A percentile compares a stretch with the other conserved stretches of the same genome.
Evolutionary conservation across 2,888 invertebrate genomes (phyloP).

Genomic region (Bhutanitis thaidina): DNA sequence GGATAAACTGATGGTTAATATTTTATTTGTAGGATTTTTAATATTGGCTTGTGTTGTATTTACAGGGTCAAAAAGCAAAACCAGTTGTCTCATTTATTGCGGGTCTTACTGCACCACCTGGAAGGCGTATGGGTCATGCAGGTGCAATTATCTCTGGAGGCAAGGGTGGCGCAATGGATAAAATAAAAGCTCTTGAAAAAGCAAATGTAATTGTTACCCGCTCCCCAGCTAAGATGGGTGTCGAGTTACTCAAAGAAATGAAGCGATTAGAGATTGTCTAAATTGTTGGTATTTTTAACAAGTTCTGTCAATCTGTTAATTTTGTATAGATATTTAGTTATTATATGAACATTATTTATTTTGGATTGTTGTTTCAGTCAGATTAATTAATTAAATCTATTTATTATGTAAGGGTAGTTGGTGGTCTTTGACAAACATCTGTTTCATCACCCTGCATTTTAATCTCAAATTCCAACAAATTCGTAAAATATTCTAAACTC

Average conservation of each 20-base stretch:
- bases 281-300: conserved; percentile 31
- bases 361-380: conserved; percentile 40
- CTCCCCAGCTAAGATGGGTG: conserved; percentile 98
- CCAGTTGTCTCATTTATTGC: conserved; percentile 99
- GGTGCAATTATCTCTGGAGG: conserved; percentile 99
- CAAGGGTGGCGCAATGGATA: conserved; percentile 98
- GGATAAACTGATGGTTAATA: too few species aligned
- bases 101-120: conserved; percentile 98
- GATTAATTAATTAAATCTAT: conserved; percentile 3
- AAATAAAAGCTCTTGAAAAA: conserved; percentile 95
- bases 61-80: conserved; percentile 91
- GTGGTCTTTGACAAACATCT: too few species aligned
- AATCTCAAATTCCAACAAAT: too few species aligned
- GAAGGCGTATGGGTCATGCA: conserved; percentile 99
- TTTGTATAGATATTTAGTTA: conserved; percentile 61
- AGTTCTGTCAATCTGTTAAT: conserved; percentile 38
- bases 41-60: conserved; percentile 15
- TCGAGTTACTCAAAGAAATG: conserved; percentile 93
- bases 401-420: not conserved
- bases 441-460: too few species aligned
- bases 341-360: conserved; percentile 67
- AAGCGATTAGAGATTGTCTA: conserved; percentile 85
- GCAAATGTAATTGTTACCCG: conserved; percentile 97
- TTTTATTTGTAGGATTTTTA: too few species aligned
- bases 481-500: too few species aligned